phyloP scores from a whole-genome alignment of 2,797 vertebrate genomes.

The Fistularia commersonii region DNA sequence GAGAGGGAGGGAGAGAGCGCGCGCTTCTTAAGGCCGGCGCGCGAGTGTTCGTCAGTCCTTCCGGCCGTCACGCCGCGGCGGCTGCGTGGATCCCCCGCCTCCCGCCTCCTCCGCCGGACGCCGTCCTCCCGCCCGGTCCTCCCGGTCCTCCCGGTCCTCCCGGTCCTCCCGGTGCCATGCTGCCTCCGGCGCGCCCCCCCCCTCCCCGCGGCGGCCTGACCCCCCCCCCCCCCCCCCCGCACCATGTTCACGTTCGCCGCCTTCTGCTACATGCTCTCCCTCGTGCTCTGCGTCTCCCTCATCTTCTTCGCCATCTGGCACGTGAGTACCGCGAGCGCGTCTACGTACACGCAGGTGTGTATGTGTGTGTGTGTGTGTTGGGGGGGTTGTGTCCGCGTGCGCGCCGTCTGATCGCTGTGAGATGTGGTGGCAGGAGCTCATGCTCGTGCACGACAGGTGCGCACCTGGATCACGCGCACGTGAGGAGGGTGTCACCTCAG shows the following conservation, averaged over 20 bases:
- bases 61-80: slow-evolving; percentile 1
- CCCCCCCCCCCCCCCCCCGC: slow-evolving; percentile 48
- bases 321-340: slow-evolving; percentile 64
- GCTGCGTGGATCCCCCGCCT: slow-evolving; percentile 5
- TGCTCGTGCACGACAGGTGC: not conserved
- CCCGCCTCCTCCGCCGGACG: not conserved
- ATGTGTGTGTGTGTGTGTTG: too few relatives aligned
- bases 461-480: slow-evolving; percentile 1
- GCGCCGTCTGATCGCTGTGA: not conserved
- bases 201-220: slow-evolving; percentile 43
- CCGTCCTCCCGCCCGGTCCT: not conserved
- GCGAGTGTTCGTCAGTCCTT: slow-evolving; percentile 1
- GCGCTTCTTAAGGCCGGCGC: not conserved
- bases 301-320: slow-evolving; percentile 85
- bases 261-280: slow-evolving; percentile 83
- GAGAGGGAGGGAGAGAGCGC: slow-evolving; percentile 23
- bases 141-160: too few relatives aligned
- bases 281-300: slow-evolving; percentile 80
- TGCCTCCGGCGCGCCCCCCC: slow-evolving; percentile 36
- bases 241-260: slow-evolving; percentile 83
- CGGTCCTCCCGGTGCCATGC: slow-evolving; percentile 37
- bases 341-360: too few relatives aligned
- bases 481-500: not conserved
- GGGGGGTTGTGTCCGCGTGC: not conserved
- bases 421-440: not conserved